These are phyloP conservation scores for Drosophila eohydei DNA, from an alignment of 2,888 invertebrate species.

Conservation along the genomic window DNA sequence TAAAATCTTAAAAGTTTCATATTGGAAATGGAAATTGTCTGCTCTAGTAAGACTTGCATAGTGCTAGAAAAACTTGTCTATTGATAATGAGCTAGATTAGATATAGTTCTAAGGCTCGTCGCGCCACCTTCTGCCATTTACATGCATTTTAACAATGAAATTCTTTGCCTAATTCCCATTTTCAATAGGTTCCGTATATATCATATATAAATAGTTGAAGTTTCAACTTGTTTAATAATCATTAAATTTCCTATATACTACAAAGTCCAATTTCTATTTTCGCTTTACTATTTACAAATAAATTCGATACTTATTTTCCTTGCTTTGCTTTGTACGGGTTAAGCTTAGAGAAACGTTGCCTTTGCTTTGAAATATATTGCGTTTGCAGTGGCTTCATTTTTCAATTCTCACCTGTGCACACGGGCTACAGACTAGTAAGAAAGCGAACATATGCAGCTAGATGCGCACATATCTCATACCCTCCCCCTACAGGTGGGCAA, in stretches of 20 bases:
- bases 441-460: slow-evolving; percentile 20
- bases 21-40: too few relatives aligned
- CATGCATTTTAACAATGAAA: too few relatives aligned
- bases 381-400: slow-evolving; percentile 41
- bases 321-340: slow-evolving; percentile 23
- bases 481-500: not conserved
- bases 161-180: too few relatives aligned
- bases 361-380: slow-evolving; percentile 17
- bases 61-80: too few relatives aligned
- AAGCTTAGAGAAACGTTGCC: slow-evolving; percentile 19
- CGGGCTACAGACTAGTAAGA: slow-evolving; percentile 21
- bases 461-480: not conserved
- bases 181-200: not conserved
- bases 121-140: too few relatives aligned
- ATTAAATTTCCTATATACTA: not conserved
- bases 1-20: too few relatives aligned
- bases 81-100: too few relatives aligned
- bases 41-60: too few relatives aligned
- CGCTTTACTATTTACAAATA: not conserved
- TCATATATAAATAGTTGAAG: not conserved
- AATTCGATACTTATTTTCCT: not conserved
- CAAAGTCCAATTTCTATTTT: not conserved
- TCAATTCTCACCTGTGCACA: slow-evolving; percentile 51
- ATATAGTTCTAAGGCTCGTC: too few relatives aligned
- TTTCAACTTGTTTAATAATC: not conserved